Evolutionary conservation across 1,140 invertebrate species (phyloP), one percentile per base, ranked within the genome.

Genomic region (Copidosoma floridanum): DNA sequence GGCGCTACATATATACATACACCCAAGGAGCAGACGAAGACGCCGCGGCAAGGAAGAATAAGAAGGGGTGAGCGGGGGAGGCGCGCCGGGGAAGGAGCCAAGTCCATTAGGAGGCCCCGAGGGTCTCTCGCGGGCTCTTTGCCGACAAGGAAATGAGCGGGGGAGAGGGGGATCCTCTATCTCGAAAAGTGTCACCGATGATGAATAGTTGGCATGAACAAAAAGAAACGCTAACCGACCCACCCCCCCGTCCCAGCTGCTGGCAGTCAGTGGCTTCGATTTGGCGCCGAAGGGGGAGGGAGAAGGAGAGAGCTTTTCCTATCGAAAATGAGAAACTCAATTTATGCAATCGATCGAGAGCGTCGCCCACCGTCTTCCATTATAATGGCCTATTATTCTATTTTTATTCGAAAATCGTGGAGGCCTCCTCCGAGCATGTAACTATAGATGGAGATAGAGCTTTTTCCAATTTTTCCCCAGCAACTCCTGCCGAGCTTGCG

Each of bases 201-300:
- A 80, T 80, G 78, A 80, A 80, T 80, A 78, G 78, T 79, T 79
- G 76, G 73, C 76, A 78, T 72, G 76, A 79, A 79, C 76, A 79
- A 80, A 79, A 80, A 79, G 76, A 57, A 80, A 79, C 75, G 73
- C 71, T 73, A 80, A 78, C 71, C 76, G 69, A 27, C 43, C 27
- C 24, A 24, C 6, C 18, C 14, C 48, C 27, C 40, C 57, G 26
- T 72, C 68, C 67, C 61, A 65, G 61, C 63, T 61, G 63, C 63
- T 63, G 61, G 65, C 35, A 55, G 41, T 32, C 48, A 57, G 61
- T 55, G 35, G 16, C 57, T n/a, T n/a, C n/a, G n/a, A n/a, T n/a
- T n/a, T n/a, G n/a, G 20, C 29, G 40, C 51, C 37, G 26, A 23
- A 40, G 20, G 38, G 38, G 0, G 38, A 16, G 10, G 11, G 38